Conservation (phyloP, 2,797 vertebrate genomes). For the Fratercula arctica region DNA sequence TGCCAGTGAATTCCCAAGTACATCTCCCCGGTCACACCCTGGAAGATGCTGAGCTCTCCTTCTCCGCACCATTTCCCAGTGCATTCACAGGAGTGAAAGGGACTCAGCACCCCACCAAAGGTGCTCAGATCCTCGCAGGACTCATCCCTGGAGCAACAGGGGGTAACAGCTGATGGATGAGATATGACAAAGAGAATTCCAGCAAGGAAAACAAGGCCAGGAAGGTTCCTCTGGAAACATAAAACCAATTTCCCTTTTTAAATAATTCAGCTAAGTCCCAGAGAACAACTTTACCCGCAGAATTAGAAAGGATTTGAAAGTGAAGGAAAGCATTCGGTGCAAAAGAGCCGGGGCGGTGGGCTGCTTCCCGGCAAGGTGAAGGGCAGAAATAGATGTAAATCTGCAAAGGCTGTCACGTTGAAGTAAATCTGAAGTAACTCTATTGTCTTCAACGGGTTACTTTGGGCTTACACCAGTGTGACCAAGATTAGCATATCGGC, state of each 20-base stretch:
- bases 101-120: not conserved
- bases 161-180: not conserved
- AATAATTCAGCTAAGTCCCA: constrained; percentile 13
- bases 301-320: constrained; percentile 39
- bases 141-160: not conserved
- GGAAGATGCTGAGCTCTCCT: not conserved
- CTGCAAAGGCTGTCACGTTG: constrained; percentile 30
- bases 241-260: not conserved
- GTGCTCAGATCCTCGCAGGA: not conserved
- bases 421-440: constrained; percentile 51
- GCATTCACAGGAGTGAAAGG: not conserved
- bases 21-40: not conserved
- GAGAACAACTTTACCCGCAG: not conserved
- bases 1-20: not conserved
- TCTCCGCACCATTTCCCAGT: not conserved
- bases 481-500: constrained; percentile 38
- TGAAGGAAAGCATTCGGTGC: not conserved
- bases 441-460: constrained; percentile 20
- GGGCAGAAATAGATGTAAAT: constrained; percentile 35
- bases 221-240: constrained; percentile 6
- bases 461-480: constrained; percentile 31
- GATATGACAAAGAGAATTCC: not conserved
- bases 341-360: not conserved
- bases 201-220: not conserved
- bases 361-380: not conserved